phyloP scores from a whole-genome alignment of 2,113 vertebrate species.

The Saccopteryx leptura region DNA sequence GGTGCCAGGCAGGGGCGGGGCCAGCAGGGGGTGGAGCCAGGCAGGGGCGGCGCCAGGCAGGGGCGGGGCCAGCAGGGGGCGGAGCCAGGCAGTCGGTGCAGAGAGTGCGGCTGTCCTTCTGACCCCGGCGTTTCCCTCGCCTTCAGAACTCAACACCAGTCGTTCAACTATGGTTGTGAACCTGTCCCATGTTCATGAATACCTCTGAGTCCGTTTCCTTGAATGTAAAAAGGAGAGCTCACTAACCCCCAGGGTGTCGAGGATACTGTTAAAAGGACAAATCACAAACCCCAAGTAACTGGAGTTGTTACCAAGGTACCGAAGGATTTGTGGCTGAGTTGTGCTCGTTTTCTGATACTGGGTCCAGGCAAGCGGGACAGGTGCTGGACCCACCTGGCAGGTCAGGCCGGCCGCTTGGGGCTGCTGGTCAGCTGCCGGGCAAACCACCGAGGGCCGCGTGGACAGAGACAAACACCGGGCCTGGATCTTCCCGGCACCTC shows the following conservation, averaged over 20 bases:
- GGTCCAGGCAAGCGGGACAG: background rate
- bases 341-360: background rate
- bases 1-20: too few species aligned
- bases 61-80: too few species aligned
- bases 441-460: background rate
- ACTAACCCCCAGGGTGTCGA: background rate
- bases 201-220: constrained; percentile 5
- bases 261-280: background rate
- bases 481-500: background rate
- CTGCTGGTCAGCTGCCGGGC: background rate
- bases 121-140: background rate
- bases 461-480: background rate
- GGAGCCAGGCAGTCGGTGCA: too few species aligned
- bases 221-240: background rate
- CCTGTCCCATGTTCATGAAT: constrained; percentile 17
- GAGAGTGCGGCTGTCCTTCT: background rate
- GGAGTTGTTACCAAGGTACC: constrained; percentile 8
- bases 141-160: background rate
- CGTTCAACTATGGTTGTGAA: background rate
- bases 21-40: too few species aligned
- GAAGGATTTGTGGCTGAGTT: constrained; percentile 2
- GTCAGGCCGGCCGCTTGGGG: background rate
- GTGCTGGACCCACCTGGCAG: background rate
- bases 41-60: too few species aligned
- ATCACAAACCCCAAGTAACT: background rate